Conservation (phyloP, 2,888 invertebrate genomes). For the Tenthredo scrophulariae region DNA sequence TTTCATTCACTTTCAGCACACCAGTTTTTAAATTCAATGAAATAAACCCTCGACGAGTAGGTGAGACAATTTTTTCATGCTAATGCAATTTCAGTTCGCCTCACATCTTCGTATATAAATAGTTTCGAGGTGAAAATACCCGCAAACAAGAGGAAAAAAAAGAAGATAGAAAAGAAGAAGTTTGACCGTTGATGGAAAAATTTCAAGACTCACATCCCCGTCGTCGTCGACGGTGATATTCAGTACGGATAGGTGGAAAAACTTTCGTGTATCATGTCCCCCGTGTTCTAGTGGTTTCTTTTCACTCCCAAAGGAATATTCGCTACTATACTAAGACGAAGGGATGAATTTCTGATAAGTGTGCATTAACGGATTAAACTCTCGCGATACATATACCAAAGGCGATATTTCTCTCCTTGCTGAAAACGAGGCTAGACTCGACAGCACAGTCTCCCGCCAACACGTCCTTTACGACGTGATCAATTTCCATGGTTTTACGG, state of each 20-base stretch:
- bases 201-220: not conserved
- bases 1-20: not conserved
- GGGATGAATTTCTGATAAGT: constrained; percentile 48
- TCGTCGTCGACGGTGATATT: not conserved
- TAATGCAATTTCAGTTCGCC: not conserved
- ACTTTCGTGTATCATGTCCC: not conserved
- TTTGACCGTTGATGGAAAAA: constrained; percentile 41
- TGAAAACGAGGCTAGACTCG: not conserved
- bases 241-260: not conserved
- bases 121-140: not conserved
- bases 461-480: constrained; percentile 18
- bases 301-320: constrained; percentile 6
- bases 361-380: constrained; percentile 62
- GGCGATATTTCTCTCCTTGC: not conserved
- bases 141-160: not conserved
- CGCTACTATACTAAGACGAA: not conserved
- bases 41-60: not conserved
- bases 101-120: not conserved
- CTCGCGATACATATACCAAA: constrained; percentile 65
- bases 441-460: not conserved
- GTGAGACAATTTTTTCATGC: not conserved
- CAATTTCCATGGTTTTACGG: constrained; percentile 8
- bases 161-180: not conserved
- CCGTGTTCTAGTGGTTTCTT: not conserved
- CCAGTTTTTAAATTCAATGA: not conserved